These are phyloP conservation scores for Eupsilia transversa DNA, from an alignment of 2,888 invertebrate species.

Conservation along the genomic window DNA sequence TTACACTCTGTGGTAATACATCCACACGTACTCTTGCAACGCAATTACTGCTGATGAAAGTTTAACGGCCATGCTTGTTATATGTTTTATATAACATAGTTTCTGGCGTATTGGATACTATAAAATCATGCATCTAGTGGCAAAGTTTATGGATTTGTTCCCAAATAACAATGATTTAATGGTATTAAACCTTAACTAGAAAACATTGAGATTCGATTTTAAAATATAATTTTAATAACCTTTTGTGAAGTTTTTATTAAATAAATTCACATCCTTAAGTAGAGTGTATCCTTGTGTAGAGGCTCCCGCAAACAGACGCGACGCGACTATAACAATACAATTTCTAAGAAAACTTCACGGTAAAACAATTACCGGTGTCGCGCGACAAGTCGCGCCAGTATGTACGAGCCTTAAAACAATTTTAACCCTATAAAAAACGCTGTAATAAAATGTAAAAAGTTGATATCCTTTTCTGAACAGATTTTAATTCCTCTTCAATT, in stretches of 20 bases:
- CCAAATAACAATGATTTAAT: constrained; percentile 22
- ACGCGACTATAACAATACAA: too few relatives aligned
- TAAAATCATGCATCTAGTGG: constrained; percentile 8
- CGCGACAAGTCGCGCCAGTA: too few relatives aligned
- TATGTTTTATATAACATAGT: constrained; percentile 45
- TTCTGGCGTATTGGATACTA: constrained; percentile 38
- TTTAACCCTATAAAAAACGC: neutral
- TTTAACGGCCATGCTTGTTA: constrained; percentile 66
- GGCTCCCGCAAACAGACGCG: too few relatives aligned
- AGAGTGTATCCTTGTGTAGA: too few relatives aligned
- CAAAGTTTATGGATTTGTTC: constrained; percentile 28
- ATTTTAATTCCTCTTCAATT: constrained; percentile 48
- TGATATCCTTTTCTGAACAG: constrained; percentile 8
- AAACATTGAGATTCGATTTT: constrained; percentile 1
- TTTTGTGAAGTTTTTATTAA: neutral
- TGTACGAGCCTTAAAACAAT: too few relatives aligned
- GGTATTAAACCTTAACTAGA: constrained; percentile 1
- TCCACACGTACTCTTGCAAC: constrained; percentile 55
- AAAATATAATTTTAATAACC: neutral
- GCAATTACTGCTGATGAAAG: constrained; percentile 73
- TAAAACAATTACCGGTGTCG: too few relatives aligned
- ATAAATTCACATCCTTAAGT: constrained; percentile 1
- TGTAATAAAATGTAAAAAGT: constrained; percentile 13
- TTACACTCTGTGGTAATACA: constrained; percentile 22
- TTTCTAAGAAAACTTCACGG: too few relatives aligned